Base-by-base conservation (phyloP, 1,140 invertebrate species). In the Cyclina sinensis region DNA sequence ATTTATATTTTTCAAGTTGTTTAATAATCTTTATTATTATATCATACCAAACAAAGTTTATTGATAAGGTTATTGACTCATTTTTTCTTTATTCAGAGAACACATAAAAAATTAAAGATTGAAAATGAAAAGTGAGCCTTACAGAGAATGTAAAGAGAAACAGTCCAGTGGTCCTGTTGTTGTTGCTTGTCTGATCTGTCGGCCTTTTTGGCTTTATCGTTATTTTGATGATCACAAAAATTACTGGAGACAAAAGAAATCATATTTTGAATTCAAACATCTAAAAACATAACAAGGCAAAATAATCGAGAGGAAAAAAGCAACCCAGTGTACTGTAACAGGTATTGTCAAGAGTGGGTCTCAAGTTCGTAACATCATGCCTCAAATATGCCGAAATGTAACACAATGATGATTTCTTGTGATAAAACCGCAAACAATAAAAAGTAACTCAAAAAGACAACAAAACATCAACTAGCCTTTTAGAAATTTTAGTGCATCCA, bases 381-480 rank as follows among this genome's bases (percentile, higher is more conserved):
- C 79, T n/a, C 18, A 81, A 65, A 30, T 65, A 81, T 81, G 79
- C 57, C 18, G 37, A 81, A 81, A 57, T 81, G 79, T 65, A 81
- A 65, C 79, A 62, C 16, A 37, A 18, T 24, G 79, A 81, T 81
- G 79, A n/a, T 51, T 37, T 35, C 11, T 1, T 11, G 14, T 21
- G 79, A 81, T 81, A 81, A 43, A 32, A 21, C 5, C 24, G 14
- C 14, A 27, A 39, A 81, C 35, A 37, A 81, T 57, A n/a, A 35
- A n/a, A 59, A 57, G 79, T 65, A 81, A 65, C 79, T 43, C 4
- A 59, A 62, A 79, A 81, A 81, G 79, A 81, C 57, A 81, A 39
- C 30, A 62, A 54, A 35, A 39, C 57, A 59, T 62, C 57, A 35
- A 81, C 35, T 37, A 14, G 4, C 24, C 37, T 57, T 81, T 35